These are phyloP conservation scores for Paramuricea clavata DNA, from an alignment of 92 coral and sea anemone genomes.

Conservation along the genomic window DNA sequence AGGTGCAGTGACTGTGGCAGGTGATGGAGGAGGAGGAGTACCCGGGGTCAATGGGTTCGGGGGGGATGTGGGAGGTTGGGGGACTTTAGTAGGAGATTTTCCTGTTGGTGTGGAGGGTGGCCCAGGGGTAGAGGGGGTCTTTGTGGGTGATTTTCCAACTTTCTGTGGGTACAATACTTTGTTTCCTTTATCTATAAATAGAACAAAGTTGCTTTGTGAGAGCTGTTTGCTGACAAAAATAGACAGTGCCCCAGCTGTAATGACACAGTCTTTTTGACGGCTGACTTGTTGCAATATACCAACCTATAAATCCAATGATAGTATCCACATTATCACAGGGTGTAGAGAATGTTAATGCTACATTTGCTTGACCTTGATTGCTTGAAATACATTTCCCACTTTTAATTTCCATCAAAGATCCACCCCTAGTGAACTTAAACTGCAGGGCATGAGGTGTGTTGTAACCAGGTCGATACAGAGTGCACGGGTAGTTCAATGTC, in stretches of 20 bases:
- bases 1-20: neutral
- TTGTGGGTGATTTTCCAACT: constrained; percentile 10
- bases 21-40: neutral
- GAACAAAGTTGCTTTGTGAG: neutral
- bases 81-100: neutral
- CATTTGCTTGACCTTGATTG: neutral
- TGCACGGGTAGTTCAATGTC: constrained; percentile 1
- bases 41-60: constrained; percentile 1
- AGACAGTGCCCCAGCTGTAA: too few species aligned
- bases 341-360: constrained; percentile 9
- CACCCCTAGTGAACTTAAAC: constrained; percentile 30
- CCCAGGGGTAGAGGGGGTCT: neutral
- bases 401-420: constrained; percentile 2
- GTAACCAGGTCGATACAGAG: constrained; percentile 9
- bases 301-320: constrained; percentile 35
- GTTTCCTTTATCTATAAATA: constrained; percentile 1
- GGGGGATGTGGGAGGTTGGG: neutral
- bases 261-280: too few species aligned
- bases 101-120: neutral
- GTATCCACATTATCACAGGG: constrained; percentile 18
- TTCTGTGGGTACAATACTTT: neutral
- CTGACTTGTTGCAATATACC: neutral
- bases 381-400: constrained; percentile 40
- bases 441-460: constrained; percentile 26
- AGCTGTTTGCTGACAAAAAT: too few species aligned